Evolutionary conservation across 2,888 invertebrate species (phyloP).

Genomic region (Microplitis deprimator): DNA sequence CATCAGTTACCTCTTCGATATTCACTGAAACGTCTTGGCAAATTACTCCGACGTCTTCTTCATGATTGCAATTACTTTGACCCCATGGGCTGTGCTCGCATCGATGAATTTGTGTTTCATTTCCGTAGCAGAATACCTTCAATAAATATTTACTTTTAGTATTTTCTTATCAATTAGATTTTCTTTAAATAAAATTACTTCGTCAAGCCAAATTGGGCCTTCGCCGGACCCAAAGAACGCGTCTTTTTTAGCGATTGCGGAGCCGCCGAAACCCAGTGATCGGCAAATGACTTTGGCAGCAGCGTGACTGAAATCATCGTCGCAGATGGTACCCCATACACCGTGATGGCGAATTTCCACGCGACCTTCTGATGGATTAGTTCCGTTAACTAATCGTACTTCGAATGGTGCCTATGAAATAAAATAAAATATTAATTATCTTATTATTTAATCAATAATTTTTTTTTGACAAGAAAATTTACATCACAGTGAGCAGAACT

Average conservation of each 20-base stretch:
- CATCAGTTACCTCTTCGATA: slow-evolving; percentile 58
- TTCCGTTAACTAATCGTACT: slow-evolving; percentile 77
- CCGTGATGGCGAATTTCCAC: slow-evolving; percentile 80
- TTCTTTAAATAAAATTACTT: slow-evolving; percentile 67
- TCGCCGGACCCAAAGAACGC: slow-evolving; percentile 74
- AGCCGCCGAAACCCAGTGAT: slow-evolving; percentile 74
- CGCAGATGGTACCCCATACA: slow-evolving; percentile 85
- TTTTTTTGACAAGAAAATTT: slow-evolving; percentile 53
- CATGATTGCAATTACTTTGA: slow-evolving; percentile 80
- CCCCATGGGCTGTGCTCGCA: slow-evolving; percentile 81
- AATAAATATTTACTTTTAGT: slow-evolving; percentile 18
- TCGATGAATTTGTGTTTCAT: slow-evolving; percentile 76
- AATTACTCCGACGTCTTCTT: slow-evolving; percentile 80
- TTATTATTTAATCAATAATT: neutral
- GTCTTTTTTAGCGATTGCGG: slow-evolving; percentile 73
- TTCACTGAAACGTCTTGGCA: slow-evolving; percentile 63
- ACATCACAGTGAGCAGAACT: slow-evolving; percentile 75
- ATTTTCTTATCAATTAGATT: slow-evolving; percentile 47
- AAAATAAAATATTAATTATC: neutral
- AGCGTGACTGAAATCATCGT: slow-evolving; percentile 80
- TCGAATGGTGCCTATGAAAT: slow-evolving; percentile 73
- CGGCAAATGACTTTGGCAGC: slow-evolving; percentile 79
- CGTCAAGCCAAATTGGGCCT: slow-evolving; percentile 82
- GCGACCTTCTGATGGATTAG: slow-evolving; percentile 75
- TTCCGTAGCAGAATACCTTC: slow-evolving; percentile 77